These are phyloP conservation scores for Molorchus minor DNA, from an alignment of 2,888 invertebrate genomes.

Conservation along the genomic window DNA sequence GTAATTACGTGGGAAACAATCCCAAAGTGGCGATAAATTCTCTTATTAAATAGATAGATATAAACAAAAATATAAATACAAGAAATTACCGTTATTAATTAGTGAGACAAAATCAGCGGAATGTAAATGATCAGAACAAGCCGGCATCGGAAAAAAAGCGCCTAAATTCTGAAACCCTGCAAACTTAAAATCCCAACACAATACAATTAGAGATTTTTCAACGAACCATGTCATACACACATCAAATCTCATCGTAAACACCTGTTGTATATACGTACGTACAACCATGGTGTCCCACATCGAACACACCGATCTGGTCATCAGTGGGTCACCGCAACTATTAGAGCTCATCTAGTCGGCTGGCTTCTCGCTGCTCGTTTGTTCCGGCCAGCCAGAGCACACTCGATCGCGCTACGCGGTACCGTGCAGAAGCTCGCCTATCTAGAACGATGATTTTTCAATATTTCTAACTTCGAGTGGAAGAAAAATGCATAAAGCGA, in stretches of 20 bases:
- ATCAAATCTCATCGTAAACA: constrained; percentile 24
- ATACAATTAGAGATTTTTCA: not conserved
- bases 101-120: too few relatives aligned
- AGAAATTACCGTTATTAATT: too few relatives aligned
- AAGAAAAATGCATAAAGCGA: constrained; percentile 46
- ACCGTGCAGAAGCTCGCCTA: constrained; percentile 15
- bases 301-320: constrained; percentile 44
- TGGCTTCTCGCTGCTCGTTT: constrained; percentile 33
- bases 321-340: constrained; percentile 60
- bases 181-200: too few relatives aligned
- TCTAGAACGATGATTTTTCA: constrained; percentile 16
- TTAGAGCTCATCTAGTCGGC: constrained; percentile 58
- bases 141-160: too few relatives aligned
- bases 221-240: constrained; percentile 2
- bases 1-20: too few relatives aligned
- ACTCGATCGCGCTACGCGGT: constrained; percentile 37
- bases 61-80: too few relatives aligned
- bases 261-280: constrained; percentile 41
- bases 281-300: constrained; percentile 48
- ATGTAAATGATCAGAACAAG: too few relatives aligned
- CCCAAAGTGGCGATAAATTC: too few relatives aligned
- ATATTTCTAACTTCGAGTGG: constrained; percentile 7
- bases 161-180: too few relatives aligned
- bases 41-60: too few relatives aligned
- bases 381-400: constrained; percentile 28